Base-by-base conservation (phyloP, 2,113 vertebrate species). In the Pholis gunnellus region DNA sequence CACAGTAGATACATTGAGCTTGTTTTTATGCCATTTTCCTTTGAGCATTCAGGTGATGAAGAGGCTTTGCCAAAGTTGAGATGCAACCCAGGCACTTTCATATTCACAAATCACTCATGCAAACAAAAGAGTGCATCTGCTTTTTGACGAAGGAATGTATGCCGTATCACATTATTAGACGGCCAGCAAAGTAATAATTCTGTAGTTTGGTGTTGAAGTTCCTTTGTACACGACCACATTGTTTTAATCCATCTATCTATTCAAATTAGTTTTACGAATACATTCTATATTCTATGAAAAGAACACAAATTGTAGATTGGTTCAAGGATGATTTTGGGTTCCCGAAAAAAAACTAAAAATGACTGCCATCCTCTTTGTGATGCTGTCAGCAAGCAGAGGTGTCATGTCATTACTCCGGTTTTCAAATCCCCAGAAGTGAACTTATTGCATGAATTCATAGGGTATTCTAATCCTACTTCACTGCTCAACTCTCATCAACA, bases 391-490 rank as follows among this genome's bases (percentile, higher is more conserved):
- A 42, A 59, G 42, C 64, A 50, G 22, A 76, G 66, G 29, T 65
- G 63, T 70, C 64, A 44, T 52, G 15, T 36, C 34, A 72, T 48
- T 46, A 40, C 36, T 72, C 11, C 22, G 31, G 20, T 42, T 29
- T 56, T 81, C 17, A 70, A 52, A 70, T 64, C 68, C 63, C 34
- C 9, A 27, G 27, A 52, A 31, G 61, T 44, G 2, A 73, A 74
- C 38, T 18, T 64, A 8, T 56, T 75, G 22, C 17, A 56, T 72
- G 40, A 64, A 63, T 75, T 46, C 27, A 60, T 65, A 42, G 60
- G 0, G 81, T 63, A 50, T 44, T 74, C 8, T 22, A 63, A 79
- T 87, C 70, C 56, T 25, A 8, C 25, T 27, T 54, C 29, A 40
- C 80, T 15, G 57, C 68, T 56, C 9, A n/a, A 2, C 42, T 68